Percentiles rank a stretch among this genome's conserved stretches.
Evolutionary conservation across 2,888 invertebrate genomes (phyloP).

Genomic region (Habrosyne pyritoides): DNA sequence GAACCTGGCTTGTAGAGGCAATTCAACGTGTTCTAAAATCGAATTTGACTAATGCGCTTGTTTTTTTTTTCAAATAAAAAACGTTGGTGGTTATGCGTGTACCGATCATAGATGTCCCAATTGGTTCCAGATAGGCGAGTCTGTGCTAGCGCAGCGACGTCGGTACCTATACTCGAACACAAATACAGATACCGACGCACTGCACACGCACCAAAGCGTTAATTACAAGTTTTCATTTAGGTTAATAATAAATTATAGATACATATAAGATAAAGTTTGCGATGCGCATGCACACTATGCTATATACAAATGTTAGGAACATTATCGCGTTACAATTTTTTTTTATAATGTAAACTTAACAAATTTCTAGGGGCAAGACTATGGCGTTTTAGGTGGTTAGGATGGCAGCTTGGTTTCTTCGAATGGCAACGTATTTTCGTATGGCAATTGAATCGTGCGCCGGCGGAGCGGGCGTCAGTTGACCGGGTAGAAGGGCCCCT

Average conservation of each 20-base stretch:
- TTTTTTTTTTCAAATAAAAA: conserved; percentile 36
- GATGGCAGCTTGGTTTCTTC: conserved; percentile 75
- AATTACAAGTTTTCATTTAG: conserved; percentile 44
- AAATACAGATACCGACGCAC: conserved; percentile 38
- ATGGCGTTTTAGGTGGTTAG: conserved; percentile 79
- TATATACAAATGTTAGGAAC: conserved; percentile 83
- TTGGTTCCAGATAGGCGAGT: conserved; percentile 77
- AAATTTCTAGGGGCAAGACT: conserved; percentile 79
- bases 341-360: conserved; percentile 69
- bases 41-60: conserved; percentile 82
- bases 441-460: conserved; percentile 27
- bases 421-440: conserved; percentile 61
- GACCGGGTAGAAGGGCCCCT: conserved; percentile 75
- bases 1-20: conserved; percentile 63
- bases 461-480: conserved; percentile 67
- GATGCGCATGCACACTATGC: conserved; percentile 83
- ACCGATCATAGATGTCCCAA: conserved; percentile 81
- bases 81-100: conserved; percentile 83
- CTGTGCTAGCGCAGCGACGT: conserved; percentile 35
- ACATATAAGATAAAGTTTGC: conserved; percentile 69
- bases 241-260: conserved; percentile 67
- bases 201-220: conserved; percentile 62
- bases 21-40: conserved; percentile 63
- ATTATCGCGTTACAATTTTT: conserved; percentile 71
- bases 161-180: conserved; percentile 33